These are phyloP conservation scores for Dolichoris vasculosae DNA, from an alignment of 1,140 invertebrate species.

Conservation along the genomic window DNA sequence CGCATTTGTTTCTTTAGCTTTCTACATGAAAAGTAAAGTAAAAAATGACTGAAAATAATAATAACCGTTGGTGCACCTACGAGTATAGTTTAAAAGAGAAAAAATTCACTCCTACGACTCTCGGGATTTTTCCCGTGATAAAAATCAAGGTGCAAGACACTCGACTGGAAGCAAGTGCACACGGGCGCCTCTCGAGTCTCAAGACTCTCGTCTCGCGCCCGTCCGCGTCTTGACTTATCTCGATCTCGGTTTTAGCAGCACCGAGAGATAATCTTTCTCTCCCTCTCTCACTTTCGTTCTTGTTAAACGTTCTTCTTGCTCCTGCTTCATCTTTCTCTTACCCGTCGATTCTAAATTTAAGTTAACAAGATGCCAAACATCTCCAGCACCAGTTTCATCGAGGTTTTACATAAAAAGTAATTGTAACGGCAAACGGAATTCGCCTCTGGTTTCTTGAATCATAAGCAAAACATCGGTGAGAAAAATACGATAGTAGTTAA, in stretches of 20 bases:
- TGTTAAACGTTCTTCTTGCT: not conserved
- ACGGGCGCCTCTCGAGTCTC: conserved; percentile 13
- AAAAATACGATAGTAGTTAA: no score
- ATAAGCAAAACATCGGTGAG: no score
- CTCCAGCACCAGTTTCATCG: no score
- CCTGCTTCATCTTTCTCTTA: not conserved
- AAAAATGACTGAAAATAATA: not conserved
- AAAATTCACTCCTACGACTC: not conserved
- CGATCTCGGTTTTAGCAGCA: conserved; percentile 19
- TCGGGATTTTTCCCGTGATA: conserved; percentile 36
- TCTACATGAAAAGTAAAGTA: not conserved
- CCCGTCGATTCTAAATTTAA: not conserved
- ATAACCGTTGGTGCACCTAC: not conserved
- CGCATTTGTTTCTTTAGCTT: not conserved
- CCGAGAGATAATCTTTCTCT: conserved; percentile 11
- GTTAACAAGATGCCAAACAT: not conserved
- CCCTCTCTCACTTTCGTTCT: not conserved
- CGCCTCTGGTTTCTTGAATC: no score
- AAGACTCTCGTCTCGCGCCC: conserved; percentile 13
- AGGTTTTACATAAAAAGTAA: no score
- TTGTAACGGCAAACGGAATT: no score
- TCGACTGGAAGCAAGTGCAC: conserved; percentile 39
- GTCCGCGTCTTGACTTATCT: conserved; percentile 37
- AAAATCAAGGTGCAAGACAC: conserved; percentile 8
- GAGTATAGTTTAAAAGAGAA: conserved; percentile 13